Evolutionary conservation across 2,113 vertebrate species (phyloP).

Genomic region (Gnathonemus echidnorhynchus): DNA sequence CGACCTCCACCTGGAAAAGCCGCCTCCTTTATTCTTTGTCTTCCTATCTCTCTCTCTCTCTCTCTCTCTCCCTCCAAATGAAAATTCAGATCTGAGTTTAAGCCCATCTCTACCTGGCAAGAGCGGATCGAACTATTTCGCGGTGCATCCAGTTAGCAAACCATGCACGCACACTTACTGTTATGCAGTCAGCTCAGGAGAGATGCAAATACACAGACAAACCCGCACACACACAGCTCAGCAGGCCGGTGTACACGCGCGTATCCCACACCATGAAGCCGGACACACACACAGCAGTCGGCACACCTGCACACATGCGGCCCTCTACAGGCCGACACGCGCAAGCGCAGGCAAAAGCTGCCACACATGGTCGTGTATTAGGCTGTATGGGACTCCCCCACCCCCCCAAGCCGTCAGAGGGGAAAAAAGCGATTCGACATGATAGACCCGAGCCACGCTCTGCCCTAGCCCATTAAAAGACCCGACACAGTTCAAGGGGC

Average conservation of each 20-base stretch:
- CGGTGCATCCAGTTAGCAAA: not conserved
- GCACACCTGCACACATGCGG: not conserved
- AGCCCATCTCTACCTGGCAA: not conserved
- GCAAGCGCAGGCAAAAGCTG: not conserved
- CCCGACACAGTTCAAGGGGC: conserved; percentile 24
- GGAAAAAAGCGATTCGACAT: not conserved
- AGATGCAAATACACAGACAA: not conserved
- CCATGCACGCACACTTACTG: not conserved
- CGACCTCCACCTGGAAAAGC: not conserved
- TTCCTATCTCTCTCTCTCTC: not conserved
- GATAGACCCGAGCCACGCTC: not conserved
- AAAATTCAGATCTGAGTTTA: not conserved
- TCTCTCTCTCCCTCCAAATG: not conserved
- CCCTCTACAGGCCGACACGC: not conserved
- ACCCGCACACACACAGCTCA: not conserved
- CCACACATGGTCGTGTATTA: not conserved
- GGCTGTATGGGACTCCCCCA: not conserved
- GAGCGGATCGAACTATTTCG: not conserved
- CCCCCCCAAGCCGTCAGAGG: not conserved
- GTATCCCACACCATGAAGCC: not conserved
- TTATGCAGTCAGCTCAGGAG: not conserved
- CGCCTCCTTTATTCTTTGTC: not conserved
- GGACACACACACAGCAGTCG: not conserved
- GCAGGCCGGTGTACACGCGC: not conserved
- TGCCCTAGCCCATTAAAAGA: not conserved